Conservation (phyloP, 1,140 invertebrate species). For the Eufriesea mexicana region DNA sequence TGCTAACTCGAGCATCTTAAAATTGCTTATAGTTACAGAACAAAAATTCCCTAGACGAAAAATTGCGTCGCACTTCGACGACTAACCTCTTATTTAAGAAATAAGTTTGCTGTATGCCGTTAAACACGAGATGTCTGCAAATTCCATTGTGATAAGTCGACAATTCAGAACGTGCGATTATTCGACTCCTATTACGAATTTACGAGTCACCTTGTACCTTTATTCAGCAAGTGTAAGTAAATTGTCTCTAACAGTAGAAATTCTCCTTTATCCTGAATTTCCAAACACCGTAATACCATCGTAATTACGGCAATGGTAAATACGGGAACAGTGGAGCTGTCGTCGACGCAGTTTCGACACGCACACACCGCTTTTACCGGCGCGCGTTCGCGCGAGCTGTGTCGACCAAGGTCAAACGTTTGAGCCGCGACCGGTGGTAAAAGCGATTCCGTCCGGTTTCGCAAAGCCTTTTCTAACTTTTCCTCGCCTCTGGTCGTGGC, state of each 20-base stretch:
- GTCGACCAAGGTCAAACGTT: conserved; percentile 58
- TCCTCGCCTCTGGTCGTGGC: conserved; percentile 40
- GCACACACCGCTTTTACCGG: conserved; percentile 21
- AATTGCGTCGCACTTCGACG: too few species aligned
- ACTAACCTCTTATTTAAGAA: too few species aligned
- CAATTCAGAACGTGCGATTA: neutral
- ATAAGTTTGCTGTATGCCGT: too few species aligned
- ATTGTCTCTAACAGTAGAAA: neutral
- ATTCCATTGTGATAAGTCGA: too few species aligned
- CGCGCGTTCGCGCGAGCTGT: neutral
- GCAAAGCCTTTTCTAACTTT: conserved; percentile 60
- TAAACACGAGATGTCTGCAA: too few species aligned
- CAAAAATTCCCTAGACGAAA: too few species aligned
- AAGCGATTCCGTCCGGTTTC: conserved; percentile 55
- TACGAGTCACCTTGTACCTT: neutral
- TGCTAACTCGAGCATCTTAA: too few species aligned
- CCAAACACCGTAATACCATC: conserved; percentile 14
- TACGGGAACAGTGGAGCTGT: conserved; percentile 18
- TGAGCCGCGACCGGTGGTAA: conserved; percentile 30
- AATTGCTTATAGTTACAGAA: too few species aligned
- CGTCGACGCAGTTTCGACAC: conserved; percentile 21
- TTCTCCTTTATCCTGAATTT: conserved; percentile 1
- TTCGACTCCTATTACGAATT: neutral
- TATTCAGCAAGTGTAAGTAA: neutral
- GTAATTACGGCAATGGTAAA: conserved; percentile 32